A percentile compares a stretch with the other conserved stretches of the same genome.
Evolutionary conservation across 2,888 invertebrate genomes (phyloP).

Genomic region (Pimpla rufipes): DNA sequence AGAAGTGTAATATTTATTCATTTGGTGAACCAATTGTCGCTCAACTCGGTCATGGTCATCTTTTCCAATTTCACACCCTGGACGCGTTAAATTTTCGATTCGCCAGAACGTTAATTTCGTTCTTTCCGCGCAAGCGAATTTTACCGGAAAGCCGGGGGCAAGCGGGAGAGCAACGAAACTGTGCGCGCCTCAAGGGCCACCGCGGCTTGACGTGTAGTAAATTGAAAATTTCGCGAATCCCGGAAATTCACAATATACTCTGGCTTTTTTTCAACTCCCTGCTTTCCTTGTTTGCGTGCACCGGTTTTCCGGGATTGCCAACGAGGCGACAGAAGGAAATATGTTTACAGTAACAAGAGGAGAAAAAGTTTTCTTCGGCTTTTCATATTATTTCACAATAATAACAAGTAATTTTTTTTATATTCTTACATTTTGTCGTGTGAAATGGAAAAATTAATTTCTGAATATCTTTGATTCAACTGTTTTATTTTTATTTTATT

Average conservation of each 20-base stretch:
- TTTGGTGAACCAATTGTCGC: not conserved
- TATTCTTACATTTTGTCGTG: no score
- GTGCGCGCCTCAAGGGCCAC: not conserved
- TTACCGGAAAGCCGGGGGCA: not conserved
- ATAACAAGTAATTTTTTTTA: no score
- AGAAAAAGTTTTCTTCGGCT: not conserved
- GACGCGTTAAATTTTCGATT: not conserved
- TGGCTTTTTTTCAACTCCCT: conserved; percentile 9
- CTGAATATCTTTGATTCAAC: no score
- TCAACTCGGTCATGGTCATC: not conserved
- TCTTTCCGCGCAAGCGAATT: not conserved
- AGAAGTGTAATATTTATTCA: not conserved
- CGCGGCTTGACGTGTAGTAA: conserved; percentile 47
- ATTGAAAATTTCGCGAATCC: conserved; percentile 55
- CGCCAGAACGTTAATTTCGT: not conserved
- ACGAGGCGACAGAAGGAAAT: conserved; percentile 16
- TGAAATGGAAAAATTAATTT: no score
- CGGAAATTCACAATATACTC: conserved; percentile 25
- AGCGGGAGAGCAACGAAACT: not conserved
- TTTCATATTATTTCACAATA: no score
- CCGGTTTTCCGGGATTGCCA: not conserved
- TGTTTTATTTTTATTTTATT: no score
- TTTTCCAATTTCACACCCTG: not conserved
- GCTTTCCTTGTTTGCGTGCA: conserved; percentile 1
- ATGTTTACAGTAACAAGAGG: not conserved